A percentile compares a stretch with the other conserved stretches of the same genome.
These are phyloP conservation scores for Muscicapa adusta DNA, from an alignment of 2,113 vertebrate genomes.

Conservation along the genomic window DNA sequence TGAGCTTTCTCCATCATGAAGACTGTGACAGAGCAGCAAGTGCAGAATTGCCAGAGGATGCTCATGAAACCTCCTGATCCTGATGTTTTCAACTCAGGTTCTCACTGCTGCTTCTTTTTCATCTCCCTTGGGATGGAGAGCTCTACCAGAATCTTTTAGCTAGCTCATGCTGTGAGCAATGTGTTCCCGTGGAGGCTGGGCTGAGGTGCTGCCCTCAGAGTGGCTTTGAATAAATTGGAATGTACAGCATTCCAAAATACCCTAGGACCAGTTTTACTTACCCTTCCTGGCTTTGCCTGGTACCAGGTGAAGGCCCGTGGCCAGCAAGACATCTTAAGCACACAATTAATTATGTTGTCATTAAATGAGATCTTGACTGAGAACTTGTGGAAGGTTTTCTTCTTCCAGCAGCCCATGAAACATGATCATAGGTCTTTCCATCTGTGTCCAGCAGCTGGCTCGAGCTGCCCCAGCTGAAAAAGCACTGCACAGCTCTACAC, in stretches of 20 bases:
- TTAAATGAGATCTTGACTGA: background rate
- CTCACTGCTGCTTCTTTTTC: background rate
- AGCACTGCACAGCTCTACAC: background rate
- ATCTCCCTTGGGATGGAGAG: background rate
- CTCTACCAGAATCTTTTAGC: background rate
- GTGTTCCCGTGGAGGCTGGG: background rate
- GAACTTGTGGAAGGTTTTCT: background rate
- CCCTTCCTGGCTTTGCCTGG: background rate
- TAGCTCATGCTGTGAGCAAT: background rate
- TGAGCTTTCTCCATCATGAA: background rate
- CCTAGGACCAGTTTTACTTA: background rate
- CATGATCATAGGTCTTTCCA: background rate
- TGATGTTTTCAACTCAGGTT: background rate
- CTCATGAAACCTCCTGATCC: background rate
- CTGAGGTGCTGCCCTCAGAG: background rate
- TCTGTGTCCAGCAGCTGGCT: background rate
- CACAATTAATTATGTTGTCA: background rate
- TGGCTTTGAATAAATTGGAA: background rate
- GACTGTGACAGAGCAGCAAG: background rate
- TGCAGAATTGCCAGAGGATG: background rate
- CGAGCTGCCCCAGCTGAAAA: background rate
- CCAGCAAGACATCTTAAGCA: background rate
- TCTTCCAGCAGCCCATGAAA: background rate
- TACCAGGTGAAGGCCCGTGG: accelerated
- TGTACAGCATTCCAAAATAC: background rate